Evolutionary conservation across 2,888 invertebrate genomes (phyloP), one percentile per base, ranked within the genome.

Genomic region (Plebejus melissa): DNA sequence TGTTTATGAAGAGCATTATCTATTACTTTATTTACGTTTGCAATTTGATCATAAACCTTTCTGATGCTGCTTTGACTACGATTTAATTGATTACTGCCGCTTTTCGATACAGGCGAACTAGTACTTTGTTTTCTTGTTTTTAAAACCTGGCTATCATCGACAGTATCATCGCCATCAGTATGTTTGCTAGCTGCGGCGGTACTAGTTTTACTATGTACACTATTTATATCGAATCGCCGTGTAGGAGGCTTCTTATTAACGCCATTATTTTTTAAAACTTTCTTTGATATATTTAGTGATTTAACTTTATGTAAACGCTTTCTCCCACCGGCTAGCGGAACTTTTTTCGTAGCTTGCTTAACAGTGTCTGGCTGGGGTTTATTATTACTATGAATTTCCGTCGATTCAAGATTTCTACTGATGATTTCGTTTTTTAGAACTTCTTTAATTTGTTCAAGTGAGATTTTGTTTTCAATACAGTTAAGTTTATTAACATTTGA

Each of bases 221-320:
- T 46, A 11, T 41, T 71, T 22, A 4, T 54, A n/a, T 7, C 50
- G 32, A 50, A 16, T 13, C 69, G 70, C 41, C 50, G 76, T 28
- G 58, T 57, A 58, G 32, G 16, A 11, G 13, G 1, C 13, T 32
- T 13, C 5, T 16, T 50, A 54, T 54, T 72, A 28, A 54, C 11
- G 28, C 6, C 13, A 54, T 72, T 72, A 54, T 54, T 72, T 16
- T 79, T 82, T 82, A 83, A 76, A 69, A 90, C 77, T 70, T 85
- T 82, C 81, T 85, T 91, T 1, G 92, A 89, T 80, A 93, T 88
- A 81, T 93, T 92, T 60, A 92, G 82, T 1, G 90, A 90, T 81
- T 93, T 93, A 0, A 93, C 86, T 86, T 91, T 93, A 78, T 92
- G 92, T 11, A 88, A 79, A 22, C 83, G 81, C 78, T 85, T 90